Conservation (phyloP, 2,113 vertebrate genomes). For the Oreotrochilus melanogaster region DNA sequence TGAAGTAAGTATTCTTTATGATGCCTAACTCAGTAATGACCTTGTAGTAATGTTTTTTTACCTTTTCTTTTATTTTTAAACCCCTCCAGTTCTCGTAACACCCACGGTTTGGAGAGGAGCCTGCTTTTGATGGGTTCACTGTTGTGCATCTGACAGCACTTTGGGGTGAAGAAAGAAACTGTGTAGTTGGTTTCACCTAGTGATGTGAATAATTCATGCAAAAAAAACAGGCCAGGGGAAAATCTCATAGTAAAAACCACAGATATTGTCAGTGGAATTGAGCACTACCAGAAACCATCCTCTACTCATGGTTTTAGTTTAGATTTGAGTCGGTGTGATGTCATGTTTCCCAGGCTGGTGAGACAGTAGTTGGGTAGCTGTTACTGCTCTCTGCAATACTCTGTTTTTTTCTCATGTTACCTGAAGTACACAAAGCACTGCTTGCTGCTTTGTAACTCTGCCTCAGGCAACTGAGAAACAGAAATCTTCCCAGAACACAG, state of each 20-base stretch:
- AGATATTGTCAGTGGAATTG: not conserved
- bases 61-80: not conserved
- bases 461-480: not conserved
- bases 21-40: not conserved
- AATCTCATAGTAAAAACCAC: conserved; percentile 59
- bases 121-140: conserved; percentile 3
- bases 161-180: conserved; percentile 46
- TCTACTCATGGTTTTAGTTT: conserved; percentile 42
- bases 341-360: conserved; percentile 55
- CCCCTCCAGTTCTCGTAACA: not conserved
- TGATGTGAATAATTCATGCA: conserved; percentile 59
- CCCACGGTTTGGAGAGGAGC: not conserved
- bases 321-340: conserved; percentile 42
- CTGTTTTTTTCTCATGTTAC: not conserved
- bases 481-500: conserved; percentile 32
- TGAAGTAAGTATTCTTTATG: conserved; percentile 85
- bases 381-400: not conserved
- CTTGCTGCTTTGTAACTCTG: not conserved
- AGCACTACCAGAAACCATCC: conserved; percentile 29
- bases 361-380: not conserved
- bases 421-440: not conserved
- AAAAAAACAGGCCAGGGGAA: conserved; percentile 59
- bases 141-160: conserved; percentile 19
- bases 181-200: conserved; percentile 44
- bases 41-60: not conserved